Conservation (phyloP, 2,888 invertebrate species). For the Chaetogeoica ovagalla region DNA sequence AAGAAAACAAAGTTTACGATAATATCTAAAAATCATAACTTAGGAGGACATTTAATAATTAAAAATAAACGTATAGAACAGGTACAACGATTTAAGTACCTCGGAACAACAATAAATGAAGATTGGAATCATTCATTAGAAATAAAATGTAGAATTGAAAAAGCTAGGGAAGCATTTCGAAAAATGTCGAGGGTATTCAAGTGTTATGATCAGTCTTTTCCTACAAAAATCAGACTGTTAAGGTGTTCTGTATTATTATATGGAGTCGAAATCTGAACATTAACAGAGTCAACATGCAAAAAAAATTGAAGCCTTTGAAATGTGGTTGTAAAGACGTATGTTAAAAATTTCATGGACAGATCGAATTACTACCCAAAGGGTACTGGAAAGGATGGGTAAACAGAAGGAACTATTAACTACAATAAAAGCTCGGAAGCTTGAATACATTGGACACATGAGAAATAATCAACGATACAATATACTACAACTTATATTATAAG, state of each 20-base stretch:
- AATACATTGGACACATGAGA: conserved; percentile 9
- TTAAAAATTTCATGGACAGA: too few species aligned
- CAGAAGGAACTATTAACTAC: background rate
- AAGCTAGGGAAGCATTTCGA: conserved; percentile 11
- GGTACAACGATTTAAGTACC: background rate
- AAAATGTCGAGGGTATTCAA: conserved; percentile 30
- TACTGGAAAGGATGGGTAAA: background rate
- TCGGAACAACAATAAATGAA: background rate
- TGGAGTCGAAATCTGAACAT: too few species aligned
- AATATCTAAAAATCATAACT: conserved; percentile 48
- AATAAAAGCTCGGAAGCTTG: conserved; percentile 1
- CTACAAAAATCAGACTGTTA: too few species aligned
- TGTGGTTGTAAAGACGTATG: too few species aligned
- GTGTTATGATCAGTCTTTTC: too few species aligned
- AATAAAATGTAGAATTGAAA: background rate
- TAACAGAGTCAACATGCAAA: too few species aligned
- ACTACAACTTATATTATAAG: background rate
- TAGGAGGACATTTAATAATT: background rate
- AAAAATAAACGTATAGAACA: too few species aligned
- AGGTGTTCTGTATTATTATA: too few species aligned
- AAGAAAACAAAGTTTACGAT: conserved; percentile 54
- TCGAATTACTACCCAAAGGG: too few species aligned
- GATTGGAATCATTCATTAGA: background rate
- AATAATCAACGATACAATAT: conserved; percentile 1
- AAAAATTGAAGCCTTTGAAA: too few species aligned